Evolutionary conservation across 2,113 vertebrate species (phyloP).

Genomic region (Forbesichthys agassizii): DNA sequence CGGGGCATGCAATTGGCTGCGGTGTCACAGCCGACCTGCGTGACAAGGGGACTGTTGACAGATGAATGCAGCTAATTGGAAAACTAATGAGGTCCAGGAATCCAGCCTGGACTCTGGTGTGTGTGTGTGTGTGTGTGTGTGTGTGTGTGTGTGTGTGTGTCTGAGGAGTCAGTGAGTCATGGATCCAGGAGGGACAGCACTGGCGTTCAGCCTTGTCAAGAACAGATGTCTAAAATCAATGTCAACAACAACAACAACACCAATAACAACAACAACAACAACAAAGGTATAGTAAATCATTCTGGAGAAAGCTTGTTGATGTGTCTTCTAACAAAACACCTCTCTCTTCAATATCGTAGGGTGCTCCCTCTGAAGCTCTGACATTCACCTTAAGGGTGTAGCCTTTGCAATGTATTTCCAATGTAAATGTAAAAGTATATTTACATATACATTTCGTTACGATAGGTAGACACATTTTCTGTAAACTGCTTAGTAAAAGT

Average conservation of each 20-base stretch:
- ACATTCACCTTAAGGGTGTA: too few species aligned
- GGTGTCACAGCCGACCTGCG: slow-evolving; percentile 47
- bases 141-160: slow-evolving; percentile 42
- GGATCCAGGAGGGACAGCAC: not conserved
- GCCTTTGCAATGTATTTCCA: too few species aligned
- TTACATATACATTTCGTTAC: too few species aligned
- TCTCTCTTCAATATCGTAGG: too few species aligned
- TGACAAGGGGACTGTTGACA: slow-evolving; percentile 52
- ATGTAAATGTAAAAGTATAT: too few species aligned
- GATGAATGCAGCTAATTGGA: slow-evolving; percentile 72
- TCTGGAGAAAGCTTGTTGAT: too few species aligned
- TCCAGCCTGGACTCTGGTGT: slow-evolving; percentile 47
- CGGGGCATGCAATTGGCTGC: slow-evolving; percentile 43
- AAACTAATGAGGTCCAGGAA: slow-evolving; percentile 71
- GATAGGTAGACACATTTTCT: too few species aligned
- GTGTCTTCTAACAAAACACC: too few species aligned
- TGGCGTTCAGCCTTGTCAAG: slow-evolving; percentile 39
- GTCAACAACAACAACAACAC: slow-evolving; percentile 30
- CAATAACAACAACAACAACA: slow-evolving; percentile 9
- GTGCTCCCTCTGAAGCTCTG: too few species aligned
- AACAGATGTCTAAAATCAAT: slow-evolving; percentile 45
- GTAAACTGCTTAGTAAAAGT: too few species aligned
- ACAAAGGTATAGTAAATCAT: not conserved
- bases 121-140: slow-evolving; percentile 32
- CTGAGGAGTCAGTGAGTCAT: slow-evolving; percentile 4